Percentiles rank a stretch among this genome's conserved stretches.
phyloP scores from a whole-genome alignment of 53 echinoderm and acorn worm species.

The Henricia sp. region DNA sequence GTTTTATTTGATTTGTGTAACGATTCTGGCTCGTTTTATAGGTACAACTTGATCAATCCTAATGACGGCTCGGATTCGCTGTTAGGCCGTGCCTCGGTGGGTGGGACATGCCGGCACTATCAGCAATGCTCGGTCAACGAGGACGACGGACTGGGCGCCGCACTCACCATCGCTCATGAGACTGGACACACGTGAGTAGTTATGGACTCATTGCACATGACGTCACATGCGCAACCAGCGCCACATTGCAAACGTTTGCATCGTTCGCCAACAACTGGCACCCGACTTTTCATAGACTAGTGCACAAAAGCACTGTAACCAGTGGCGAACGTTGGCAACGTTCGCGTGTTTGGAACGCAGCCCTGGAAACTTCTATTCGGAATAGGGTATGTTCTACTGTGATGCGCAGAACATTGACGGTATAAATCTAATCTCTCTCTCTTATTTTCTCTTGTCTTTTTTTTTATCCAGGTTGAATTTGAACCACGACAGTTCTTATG shows the following conservation, averaged over 20 bases:
- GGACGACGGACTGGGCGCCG: slow-evolving; percentile 85
- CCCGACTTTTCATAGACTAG: too few relatives aligned
- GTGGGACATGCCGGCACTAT: slow-evolving; percentile 73
- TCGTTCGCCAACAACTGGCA: too few relatives aligned
- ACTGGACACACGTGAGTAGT: slow-evolving; percentile 87
- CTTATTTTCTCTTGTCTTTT: background rate
- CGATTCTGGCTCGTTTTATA: too few relatives aligned
- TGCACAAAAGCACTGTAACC: too few relatives aligned
- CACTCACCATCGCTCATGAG: slow-evolving; percentile 80
- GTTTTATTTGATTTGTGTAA: too few relatives aligned
- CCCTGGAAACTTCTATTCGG: too few relatives aligned
- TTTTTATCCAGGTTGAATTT: slow-evolving; percentile 67
- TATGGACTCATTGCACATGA: background rate
- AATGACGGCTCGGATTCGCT: slow-evolving; percentile 62
- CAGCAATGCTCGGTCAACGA: slow-evolving; percentile 84
- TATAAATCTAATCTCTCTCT: too few relatives aligned
- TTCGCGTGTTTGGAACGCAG: too few relatives aligned
- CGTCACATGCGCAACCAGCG: background rate
- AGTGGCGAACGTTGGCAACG: too few relatives aligned
- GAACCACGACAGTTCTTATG: slow-evolving; percentile 84
- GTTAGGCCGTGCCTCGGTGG: slow-evolving; percentile 77
- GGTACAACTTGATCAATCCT: slow-evolving; percentile 71
- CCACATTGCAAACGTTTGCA: too few relatives aligned
- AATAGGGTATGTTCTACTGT: too few relatives aligned
- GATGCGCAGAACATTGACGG: too few relatives aligned